A percentile compares a stretch with the other conserved stretches of the same genome.
Conservation (phyloP, 2,113 vertebrate species). For the Verasper variegatus region DNA sequence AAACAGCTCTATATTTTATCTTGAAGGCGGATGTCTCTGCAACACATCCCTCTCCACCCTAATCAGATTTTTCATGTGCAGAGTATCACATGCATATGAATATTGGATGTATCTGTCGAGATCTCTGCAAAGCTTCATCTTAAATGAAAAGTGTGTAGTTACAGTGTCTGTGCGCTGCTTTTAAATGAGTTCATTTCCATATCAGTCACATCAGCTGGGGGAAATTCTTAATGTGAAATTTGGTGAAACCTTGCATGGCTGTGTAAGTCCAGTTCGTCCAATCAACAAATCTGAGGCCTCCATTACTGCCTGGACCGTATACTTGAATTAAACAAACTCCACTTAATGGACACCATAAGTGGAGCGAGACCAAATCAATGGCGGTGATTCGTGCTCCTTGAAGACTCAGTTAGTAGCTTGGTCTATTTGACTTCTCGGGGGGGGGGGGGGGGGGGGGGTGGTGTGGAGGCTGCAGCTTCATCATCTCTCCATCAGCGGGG, state of each 20-base stretch:
- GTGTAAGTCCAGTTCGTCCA: background rate
- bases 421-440: conserved; percentile 7
- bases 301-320: background rate
- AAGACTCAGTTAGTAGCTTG: conserved; percentile 14
- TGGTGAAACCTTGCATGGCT: background rate
- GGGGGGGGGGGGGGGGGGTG: too few relatives aligned
- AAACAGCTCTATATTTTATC: background rate
- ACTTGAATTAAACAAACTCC: conserved; percentile 2
- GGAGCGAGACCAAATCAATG: conserved; percentile 34
- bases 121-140: conserved; percentile 4
- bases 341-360: conserved; percentile 7
- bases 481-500: conserved; percentile 20
- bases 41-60: background rate
- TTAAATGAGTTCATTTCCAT: conserved; percentile 7
- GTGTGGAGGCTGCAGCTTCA: conserved; percentile 16
- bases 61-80: background rate
- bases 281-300: background rate
- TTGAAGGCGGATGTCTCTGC: background rate
- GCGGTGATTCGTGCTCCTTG: conserved; percentile 5
- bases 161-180: background rate
- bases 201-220: conserved; percentile 6
- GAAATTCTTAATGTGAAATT: background rate
- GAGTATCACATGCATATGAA: background rate
- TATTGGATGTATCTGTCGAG: background rate
- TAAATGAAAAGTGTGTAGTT: background rate